These are phyloP conservation scores for Ispidina picta DNA, from an alignment of 2,797 vertebrate genomes.

Conservation along the genomic window DNA sequence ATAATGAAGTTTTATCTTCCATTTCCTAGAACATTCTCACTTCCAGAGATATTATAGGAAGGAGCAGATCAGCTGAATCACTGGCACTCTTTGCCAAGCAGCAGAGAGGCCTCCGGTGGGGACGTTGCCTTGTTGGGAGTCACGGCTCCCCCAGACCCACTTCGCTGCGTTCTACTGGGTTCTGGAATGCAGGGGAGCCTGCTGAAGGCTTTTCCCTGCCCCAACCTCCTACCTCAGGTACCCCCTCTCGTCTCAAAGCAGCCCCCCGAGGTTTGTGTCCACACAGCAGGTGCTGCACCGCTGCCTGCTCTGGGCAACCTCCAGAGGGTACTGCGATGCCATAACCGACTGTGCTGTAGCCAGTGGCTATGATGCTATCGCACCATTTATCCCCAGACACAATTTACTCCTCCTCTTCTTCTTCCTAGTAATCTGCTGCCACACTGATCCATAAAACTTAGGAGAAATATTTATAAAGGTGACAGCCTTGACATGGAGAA, in stretches of 20 bases:
- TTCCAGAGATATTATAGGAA: not conserved
- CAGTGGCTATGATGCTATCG: rapidly evolving
- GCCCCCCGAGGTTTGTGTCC: rapidly evolving
- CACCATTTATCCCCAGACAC: not conserved
- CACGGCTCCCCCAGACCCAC: rapidly evolving
- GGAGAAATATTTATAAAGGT: constrained; percentile 58
- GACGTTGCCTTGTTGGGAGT: rapidly evolving
- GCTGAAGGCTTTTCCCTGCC: not conserved
- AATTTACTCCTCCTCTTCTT: not conserved
- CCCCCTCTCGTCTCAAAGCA: not conserved
- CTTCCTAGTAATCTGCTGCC: not conserved
- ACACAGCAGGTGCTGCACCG: rapidly evolving
- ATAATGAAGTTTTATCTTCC: constrained; percentile 50
- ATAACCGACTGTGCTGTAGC: not conserved
- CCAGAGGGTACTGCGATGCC: not conserved
- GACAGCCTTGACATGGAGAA: constrained; percentile 31
- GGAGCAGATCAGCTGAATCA: not conserved
- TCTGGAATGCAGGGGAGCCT: not conserved
- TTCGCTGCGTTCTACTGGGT: rapidly evolving
- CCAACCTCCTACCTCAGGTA: not conserved
- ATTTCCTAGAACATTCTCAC: not conserved
- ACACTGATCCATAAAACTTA: constrained; percentile 38
- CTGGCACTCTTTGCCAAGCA: not conserved
- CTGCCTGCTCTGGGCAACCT: not conserved
- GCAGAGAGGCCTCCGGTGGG: rapidly evolving